A percentile compares a stretch with the other conserved stretches of the same genome.
phyloP scores from a whole-genome alignment of 2,113 vertebrate species.

The Dicentrarchus labrax region DNA sequence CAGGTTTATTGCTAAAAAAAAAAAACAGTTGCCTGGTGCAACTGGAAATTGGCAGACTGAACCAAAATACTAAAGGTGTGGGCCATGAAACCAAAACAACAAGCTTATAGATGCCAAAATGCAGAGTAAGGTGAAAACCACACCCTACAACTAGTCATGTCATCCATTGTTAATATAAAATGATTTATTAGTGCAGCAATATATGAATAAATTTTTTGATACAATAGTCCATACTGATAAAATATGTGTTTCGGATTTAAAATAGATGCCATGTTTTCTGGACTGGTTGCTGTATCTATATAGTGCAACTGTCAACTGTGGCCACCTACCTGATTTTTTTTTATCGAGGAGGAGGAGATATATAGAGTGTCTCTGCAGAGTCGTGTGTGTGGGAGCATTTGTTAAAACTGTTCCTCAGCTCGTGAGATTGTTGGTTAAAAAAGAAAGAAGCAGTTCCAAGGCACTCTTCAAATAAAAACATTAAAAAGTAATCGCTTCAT shows the following conservation, averaged over 20 bases:
- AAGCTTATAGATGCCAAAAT: neutral
- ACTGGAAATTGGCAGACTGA: neutral
- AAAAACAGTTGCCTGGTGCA: neutral
- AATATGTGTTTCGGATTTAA: neutral
- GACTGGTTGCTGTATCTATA: constrained; percentile 31
- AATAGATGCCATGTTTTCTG: constrained; percentile 2
- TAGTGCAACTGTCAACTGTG: constrained; percentile 24
- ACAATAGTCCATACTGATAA: neutral
- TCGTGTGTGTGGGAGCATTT: constrained; percentile 52
- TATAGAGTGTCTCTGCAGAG: constrained; percentile 30
- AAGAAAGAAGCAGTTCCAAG: constrained; percentile 13
- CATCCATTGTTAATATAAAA: neutral
- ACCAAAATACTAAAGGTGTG: neutral
- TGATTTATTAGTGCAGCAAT: neutral
- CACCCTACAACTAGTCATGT: neutral
- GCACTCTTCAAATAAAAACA: constrained; percentile 35
- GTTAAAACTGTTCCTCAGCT: constrained; percentile 50
- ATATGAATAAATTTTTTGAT: neutral
- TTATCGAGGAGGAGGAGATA: constrained; percentile 25
- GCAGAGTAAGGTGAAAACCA: neutral
- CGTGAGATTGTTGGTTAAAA: constrained; percentile 57
- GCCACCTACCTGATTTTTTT: constrained; percentile 56
- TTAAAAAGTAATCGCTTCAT: constrained; percentile 47
- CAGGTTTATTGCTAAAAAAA: neutral
- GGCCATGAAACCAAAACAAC: neutral